phyloP scores from a whole-genome alignment of 2,797 vertebrate genomes.

The Ctenopoma multispine region DNA sequence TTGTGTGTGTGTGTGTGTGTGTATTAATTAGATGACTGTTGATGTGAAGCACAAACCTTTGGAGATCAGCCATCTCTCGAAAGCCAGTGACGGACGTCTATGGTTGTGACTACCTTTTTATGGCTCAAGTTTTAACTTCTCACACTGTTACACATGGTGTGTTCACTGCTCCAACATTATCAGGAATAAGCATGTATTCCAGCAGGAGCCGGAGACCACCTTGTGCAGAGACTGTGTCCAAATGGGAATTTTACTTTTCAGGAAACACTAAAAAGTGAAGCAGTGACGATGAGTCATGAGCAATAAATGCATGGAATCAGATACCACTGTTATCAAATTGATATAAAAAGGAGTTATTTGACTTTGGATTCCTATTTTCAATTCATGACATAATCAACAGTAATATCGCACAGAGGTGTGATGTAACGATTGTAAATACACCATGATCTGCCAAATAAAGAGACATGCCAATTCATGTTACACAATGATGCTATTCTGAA shows the following conservation, averaged over 20 bases:
- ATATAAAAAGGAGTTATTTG: constrained; percentile 8
- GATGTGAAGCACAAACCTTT: constrained; percentile 82
- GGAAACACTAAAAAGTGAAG: constrained; percentile 49
- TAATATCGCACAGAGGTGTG: constrained; percentile 37
- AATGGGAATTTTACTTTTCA: constrained; percentile 61
- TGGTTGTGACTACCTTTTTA: constrained; percentile 69
- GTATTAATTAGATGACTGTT: constrained; percentile 80
- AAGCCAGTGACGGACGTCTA: constrained; percentile 70
- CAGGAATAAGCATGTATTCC: constrained; percentile 40
- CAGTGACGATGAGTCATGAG: constrained; percentile 62
- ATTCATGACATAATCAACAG: too few relatives aligned
- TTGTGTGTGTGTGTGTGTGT: constrained; percentile 77
- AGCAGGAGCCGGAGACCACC: constrained; percentile 40
- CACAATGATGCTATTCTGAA: constrained; percentile 68
- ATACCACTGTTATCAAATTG: constrained; percentile 47
- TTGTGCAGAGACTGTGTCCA: constrained; percentile 51
- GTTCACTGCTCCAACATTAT: constrained; percentile 51
- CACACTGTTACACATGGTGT: constrained; percentile 53
- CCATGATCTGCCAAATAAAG: constrained; percentile 42
- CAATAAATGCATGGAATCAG: constrained; percentile 73
- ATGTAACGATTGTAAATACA: constrained; percentile 49
- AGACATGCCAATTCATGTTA: constrained; percentile 58
- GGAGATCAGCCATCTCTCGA: constrained; percentile 80
- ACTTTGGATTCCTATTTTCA: constrained; percentile 46
- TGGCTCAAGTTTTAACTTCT: constrained; percentile 60